Conservation (phyloP, 2,113 vertebrate genomes). For the Dipodomys spectabilis region DNA sequence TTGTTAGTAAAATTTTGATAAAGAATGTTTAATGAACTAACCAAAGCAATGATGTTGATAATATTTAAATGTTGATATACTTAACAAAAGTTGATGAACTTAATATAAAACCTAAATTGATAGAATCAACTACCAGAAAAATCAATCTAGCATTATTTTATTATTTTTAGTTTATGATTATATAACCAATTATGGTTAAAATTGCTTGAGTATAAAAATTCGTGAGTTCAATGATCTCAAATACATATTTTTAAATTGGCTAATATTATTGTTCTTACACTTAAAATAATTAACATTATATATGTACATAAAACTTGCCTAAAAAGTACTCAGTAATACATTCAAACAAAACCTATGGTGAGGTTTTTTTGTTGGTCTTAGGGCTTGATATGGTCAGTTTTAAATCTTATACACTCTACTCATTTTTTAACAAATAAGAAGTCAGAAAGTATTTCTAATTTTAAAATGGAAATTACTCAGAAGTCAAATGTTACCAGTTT, state of each 20-base stretch:
- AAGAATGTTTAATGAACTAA: not conserved
- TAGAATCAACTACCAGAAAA: not conserved
- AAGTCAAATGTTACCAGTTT: slow-evolving; percentile 26
- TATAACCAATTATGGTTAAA: not conserved
- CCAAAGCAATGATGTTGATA: not conserved
- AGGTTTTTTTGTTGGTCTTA: not conserved
- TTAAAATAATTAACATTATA: too few species aligned
- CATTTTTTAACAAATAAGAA: not conserved
- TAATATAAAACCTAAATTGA: not conserved
- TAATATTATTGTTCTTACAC: not conserved
- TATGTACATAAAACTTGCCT: too few species aligned
- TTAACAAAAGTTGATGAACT: too few species aligned
- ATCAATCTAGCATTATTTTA: not conserved
- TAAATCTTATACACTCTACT: too few species aligned
- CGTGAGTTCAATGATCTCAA: not conserved
- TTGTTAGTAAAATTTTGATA: not conserved
- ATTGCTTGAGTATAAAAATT: not conserved
- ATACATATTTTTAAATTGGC: too few species aligned
- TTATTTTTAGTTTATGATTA: not conserved
- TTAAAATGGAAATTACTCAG: not conserved
- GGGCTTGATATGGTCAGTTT: too few species aligned
- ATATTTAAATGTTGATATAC: too few species aligned
- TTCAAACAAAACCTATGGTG: too few species aligned
- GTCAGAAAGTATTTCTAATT: not conserved
- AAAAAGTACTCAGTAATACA: too few species aligned